Percentiles rank a stretch among this genome's conserved stretches.
Conservation (phyloP, 2,113 vertebrate genomes). For the Alligator mississippiensis region DNA sequence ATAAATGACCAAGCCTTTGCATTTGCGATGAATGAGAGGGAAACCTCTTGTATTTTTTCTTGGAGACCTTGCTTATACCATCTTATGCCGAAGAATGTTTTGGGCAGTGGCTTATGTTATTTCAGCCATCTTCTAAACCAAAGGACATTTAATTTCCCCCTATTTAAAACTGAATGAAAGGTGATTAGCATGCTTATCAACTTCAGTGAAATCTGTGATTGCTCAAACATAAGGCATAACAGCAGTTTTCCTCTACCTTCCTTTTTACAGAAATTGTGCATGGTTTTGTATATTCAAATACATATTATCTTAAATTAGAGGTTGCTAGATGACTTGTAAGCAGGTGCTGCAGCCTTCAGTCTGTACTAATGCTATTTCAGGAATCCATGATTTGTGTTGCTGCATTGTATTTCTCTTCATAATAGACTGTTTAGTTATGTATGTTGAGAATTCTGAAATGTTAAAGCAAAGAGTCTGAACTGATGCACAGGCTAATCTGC, state of each 20-base stretch:
- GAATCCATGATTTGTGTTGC: background rate
- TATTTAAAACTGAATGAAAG: background rate
- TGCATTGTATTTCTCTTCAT: background rate
- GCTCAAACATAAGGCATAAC: background rate
- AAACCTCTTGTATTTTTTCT: background rate
- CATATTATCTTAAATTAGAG: background rate
- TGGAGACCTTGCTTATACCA: background rate
- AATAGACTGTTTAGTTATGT: background rate
- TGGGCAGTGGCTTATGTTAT: background rate
- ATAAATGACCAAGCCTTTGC: background rate
- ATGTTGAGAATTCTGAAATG: background rate
- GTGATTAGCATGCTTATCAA: background rate
- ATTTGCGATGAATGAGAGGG: accelerated
- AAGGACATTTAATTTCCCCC: background rate
- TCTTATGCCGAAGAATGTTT: background rate
- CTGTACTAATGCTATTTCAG: background rate
- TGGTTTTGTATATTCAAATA: background rate
- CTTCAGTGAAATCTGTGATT: background rate
- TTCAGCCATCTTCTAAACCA: background rate
- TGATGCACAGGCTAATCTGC: background rate
- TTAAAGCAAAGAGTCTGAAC: background rate
- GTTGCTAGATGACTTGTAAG: background rate
- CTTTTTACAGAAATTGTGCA: background rate
- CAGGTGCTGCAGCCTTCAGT: background rate
- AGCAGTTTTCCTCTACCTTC: background rate